Percentiles rank a stretch among this genome's conserved stretches.
These are phyloP conservation scores for Actinopyga echinites DNA, from an alignment of 53 echinoderm and acorn worm genomes.

Conservation along the genomic window DNA sequence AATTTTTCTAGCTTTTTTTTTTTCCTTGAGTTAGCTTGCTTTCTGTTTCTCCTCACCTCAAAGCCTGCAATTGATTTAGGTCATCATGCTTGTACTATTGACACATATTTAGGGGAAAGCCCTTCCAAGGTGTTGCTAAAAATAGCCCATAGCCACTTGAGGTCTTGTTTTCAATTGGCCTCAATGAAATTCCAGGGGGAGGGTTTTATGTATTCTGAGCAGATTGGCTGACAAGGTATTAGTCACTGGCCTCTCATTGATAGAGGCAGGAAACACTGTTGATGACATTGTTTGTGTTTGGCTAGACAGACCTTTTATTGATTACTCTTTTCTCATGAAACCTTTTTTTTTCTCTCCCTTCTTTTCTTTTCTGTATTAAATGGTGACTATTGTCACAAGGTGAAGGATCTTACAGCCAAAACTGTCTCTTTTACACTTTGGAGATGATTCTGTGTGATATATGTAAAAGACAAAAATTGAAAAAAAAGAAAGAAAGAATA, in stretches of 20 bases:
- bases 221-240: constrained; percentile 48
- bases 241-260: constrained; percentile 52
- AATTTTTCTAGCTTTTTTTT: neutral
- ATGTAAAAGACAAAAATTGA: neutral
- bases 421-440: neutral
- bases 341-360: neutral
- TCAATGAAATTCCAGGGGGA: constrained; percentile 54
- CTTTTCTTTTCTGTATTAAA: neutral
- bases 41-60: constrained; percentile 33
- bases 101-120: constrained; percentile 41
- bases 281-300: constrained; percentile 41
- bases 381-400: constrained; percentile 6
- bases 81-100: constrained; percentile 39
- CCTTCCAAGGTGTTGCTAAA: constrained; percentile 48
- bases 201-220: constrained; percentile 45
- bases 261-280: constrained; percentile 30
- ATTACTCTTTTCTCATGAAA: neutral
- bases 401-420: neutral
- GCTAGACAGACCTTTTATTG: constrained; percentile 33
- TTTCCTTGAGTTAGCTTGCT: neutral
- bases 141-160: constrained; percentile 49
- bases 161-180: constrained; percentile 56
- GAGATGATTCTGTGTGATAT: constrained; percentile 16
- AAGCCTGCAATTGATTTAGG: constrained; percentile 39
- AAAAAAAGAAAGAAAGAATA: neutral